These are phyloP conservation scores for Phoenicopterus ruber DNA, from an alignment of 2,113 vertebrate genomes.

Conservation along the genomic window DNA sequence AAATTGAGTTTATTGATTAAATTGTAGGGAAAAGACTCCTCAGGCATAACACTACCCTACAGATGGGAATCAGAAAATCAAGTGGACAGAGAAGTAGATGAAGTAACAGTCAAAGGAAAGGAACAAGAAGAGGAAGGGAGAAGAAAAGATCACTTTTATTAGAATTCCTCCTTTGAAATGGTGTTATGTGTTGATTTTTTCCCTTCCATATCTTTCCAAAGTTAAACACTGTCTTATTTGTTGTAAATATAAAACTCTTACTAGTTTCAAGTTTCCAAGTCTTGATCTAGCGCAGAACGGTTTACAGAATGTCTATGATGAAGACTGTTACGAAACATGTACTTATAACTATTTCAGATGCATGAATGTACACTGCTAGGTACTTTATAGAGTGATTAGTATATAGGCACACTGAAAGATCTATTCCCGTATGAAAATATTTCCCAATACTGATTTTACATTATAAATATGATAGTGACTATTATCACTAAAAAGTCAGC, in stretches of 20 bases:
- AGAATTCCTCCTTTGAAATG: not conserved
- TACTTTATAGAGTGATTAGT: not conserved
- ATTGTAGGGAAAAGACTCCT: not conserved
- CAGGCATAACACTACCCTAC: not conserved
- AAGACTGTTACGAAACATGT: fast-evolving
- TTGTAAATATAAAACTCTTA: not conserved
- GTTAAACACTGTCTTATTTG: not conserved
- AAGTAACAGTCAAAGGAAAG: not conserved
- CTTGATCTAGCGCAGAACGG: not conserved
- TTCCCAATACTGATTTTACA: not conserved
- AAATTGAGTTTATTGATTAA: not conserved
- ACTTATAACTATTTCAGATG: not conserved
- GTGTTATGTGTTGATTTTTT: not conserved
- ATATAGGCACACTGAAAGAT: not conserved
- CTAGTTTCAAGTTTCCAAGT: not conserved
- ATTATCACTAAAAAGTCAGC: not conserved
- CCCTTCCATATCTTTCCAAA: not conserved
- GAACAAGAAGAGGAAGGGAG: not conserved
- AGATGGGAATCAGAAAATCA: not conserved
- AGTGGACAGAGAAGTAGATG: not conserved
- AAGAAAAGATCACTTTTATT: not conserved
- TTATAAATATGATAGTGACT: not conserved
- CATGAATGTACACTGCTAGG: not conserved
- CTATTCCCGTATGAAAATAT: not conserved
- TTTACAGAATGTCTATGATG: not conserved